phyloP scores from a whole-genome alignment of 2,113 vertebrate genomes.

The Rhombomys opimus region DNA sequence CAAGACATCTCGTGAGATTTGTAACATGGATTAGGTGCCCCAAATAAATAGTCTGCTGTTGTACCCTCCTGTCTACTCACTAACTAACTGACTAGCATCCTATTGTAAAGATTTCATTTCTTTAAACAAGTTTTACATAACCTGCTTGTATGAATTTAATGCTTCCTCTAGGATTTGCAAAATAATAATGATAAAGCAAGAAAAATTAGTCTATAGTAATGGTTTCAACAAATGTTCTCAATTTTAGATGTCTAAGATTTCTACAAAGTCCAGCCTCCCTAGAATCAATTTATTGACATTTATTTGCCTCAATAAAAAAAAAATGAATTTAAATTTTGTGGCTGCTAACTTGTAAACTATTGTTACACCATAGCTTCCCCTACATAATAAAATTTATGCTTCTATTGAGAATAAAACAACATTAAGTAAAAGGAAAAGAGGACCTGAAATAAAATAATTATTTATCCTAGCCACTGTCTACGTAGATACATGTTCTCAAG shows the following conservation, averaged over 20 bases:
- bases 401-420: not conserved
- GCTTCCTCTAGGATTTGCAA: not conserved
- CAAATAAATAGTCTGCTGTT: no score
- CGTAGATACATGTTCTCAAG: not conserved
- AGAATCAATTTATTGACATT: not conserved
- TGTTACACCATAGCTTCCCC: not conserved
- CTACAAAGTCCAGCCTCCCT: not conserved
- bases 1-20: rapidly evolving
- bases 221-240: not conserved
- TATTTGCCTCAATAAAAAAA: not conserved
- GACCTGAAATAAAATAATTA: not conserved
- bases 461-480: not conserved
- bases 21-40: rapidly evolving
- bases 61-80: not conserved
- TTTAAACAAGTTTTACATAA: not conserved
- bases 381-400: not conserved
- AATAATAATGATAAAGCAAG: not conserved
- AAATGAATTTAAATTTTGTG: not conserved
- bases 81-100: not conserved
- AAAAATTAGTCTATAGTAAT: not conserved
- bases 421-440: not conserved
- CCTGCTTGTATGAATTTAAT: not conserved
- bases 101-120: not conserved
- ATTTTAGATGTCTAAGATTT: not conserved
- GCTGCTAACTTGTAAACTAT: not conserved